Evolutionary conservation across 2,113 vertebrate genomes (phyloP).

Genomic region (Leucopsar rothschildi): DNA sequence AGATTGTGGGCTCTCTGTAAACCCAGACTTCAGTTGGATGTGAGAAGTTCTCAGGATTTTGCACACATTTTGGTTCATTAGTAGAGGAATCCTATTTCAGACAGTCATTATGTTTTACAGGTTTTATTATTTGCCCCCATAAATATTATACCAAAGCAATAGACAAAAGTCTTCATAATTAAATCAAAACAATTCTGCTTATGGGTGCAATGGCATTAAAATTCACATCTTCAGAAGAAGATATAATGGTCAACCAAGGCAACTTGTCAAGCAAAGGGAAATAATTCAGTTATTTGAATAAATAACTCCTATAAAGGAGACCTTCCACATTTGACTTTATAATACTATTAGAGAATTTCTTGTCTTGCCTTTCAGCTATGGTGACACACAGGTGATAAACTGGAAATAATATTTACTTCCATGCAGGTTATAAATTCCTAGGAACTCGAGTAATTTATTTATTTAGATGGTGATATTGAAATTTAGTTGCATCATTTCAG

Average conservation of each 20-base stretch:
- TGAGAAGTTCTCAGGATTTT: background rate
- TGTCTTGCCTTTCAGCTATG: background rate
- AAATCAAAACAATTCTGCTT: background rate
- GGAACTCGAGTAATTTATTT: background rate
- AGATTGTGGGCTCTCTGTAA: background rate
- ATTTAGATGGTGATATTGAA: background rate
- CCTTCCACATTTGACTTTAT: background rate
- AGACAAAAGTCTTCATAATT: background rate
- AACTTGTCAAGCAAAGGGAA: slow-evolving; percentile 4
- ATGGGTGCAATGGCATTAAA: background rate
- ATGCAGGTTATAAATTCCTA: background rate
- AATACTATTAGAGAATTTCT: background rate
- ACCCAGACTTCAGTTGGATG: background rate
- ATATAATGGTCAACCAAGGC: background rate
- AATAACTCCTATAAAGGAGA: background rate
- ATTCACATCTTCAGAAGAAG: background rate
- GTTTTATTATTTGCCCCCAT: background rate
- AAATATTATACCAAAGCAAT: background rate
- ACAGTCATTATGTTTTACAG: background rate
- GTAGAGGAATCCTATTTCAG: background rate
- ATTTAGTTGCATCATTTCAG: background rate
- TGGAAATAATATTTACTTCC: background rate
- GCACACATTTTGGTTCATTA: background rate
- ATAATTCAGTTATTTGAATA: slow-evolving; percentile 26
- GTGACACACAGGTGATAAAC: background rate